Conservation (phyloP, 2,888 invertebrate species). For the Harpalus rubripes region DNA sequence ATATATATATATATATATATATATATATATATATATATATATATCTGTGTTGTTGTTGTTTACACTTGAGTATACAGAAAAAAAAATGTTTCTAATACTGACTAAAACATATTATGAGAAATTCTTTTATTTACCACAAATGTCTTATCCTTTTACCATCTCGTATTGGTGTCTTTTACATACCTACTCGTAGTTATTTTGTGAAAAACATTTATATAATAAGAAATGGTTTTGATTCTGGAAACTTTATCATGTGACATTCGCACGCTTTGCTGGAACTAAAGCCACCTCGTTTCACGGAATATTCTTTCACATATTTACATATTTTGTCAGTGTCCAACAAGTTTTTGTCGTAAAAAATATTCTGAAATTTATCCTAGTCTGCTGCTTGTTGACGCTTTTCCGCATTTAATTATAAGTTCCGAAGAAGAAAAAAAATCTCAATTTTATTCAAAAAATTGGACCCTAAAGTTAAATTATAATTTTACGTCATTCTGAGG, state of each 20-base stretch:
- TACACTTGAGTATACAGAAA: no score
- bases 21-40: no score
- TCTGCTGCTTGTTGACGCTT: not conserved
- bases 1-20: no score
- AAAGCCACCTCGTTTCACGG: slow-evolving; percentile 31
- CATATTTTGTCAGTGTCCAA: slow-evolving; percentile 29
- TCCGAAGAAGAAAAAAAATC: not conserved
- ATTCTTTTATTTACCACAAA: no score
- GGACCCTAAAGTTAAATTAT: not conserved
- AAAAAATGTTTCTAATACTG: no score
- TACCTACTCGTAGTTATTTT: no score
- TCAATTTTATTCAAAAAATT: not conserved
- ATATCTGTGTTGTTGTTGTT: no score
- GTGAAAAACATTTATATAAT: not conserved
- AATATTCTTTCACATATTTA: slow-evolving; percentile 49
- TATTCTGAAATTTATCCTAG: slow-evolving; percentile 29
- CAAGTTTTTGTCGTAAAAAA: slow-evolving; percentile 48
- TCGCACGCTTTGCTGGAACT: slow-evolving; percentile 19
- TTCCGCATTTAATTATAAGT: no score
- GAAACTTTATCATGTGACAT: slow-evolving; percentile 45
- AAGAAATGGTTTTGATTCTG: slow-evolving; percentile 42
- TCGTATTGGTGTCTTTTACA: no score
- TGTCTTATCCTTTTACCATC: no score
- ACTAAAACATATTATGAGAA: no score
- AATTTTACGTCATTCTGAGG: no score